phyloP scores from a whole-genome alignment of 2,888 invertebrate species.

The Erannis defoliaria region DNA sequence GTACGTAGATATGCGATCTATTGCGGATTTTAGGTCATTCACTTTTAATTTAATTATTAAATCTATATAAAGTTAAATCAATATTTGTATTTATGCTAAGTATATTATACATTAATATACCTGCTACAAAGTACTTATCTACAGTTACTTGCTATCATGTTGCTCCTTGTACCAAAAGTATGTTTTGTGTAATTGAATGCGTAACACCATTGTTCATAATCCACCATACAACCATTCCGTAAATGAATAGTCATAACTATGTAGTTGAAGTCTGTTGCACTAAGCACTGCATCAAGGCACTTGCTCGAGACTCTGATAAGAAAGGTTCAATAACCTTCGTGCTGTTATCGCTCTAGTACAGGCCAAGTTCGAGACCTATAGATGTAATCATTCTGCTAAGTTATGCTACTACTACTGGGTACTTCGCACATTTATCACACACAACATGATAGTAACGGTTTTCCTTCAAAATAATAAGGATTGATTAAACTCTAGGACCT shows the following conservation, averaged over 20 bases:
- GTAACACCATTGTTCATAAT: not conserved
- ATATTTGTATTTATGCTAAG: no score
- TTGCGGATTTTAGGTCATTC: no score
- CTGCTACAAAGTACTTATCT: no score
- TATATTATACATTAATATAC: no score
- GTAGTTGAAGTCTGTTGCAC: constrained; percentile 1
- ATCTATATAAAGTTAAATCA: no score
- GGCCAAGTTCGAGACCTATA: constrained; percentile 40
- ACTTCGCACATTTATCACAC: constrained; percentile 10
- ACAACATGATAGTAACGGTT: not conserved
- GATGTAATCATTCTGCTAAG: constrained; percentile 21
- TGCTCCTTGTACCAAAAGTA: not conserved
- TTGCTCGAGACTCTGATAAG: constrained; percentile 23
- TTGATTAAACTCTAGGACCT: not conserved
- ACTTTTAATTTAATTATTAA: no score
- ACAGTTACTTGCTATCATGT: not conserved
- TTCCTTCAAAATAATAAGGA: not conserved
- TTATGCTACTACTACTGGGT: constrained; percentile 19
- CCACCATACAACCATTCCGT: not conserved
- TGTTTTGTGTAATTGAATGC: not conserved
- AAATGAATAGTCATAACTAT: not conserved
- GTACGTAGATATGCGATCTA: no score
- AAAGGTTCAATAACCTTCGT: constrained; percentile 37
- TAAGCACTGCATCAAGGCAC: constrained; percentile 7
- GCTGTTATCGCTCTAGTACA: constrained; percentile 30